Base-by-base conservation (phyloP, 2,888 invertebrate genomes). In the Rapana venosa region DNA sequence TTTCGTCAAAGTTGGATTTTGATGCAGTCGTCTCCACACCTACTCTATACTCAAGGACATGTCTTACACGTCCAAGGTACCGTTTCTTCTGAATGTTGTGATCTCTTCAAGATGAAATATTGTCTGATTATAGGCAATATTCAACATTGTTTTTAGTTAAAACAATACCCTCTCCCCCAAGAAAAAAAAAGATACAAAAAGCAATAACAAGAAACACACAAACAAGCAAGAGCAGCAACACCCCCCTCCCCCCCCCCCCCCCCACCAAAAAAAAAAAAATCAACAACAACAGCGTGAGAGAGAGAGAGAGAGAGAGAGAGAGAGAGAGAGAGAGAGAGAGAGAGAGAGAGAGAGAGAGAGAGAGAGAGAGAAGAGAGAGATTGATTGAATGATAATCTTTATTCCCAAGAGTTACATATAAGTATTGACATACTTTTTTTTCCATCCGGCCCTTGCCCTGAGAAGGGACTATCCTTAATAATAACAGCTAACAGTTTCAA, bases 101-200 rank as follows among this genome's bases (percentile, higher is more conserved):
- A 20, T 61, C 61, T 61, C 6, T 13, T 61, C 61, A 26, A 74
- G 74, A 74, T n/a, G 11, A 8, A 74, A 74, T 26, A 79, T 0
- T 79, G 11, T 17, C 32, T 20, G 32, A 66, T 66, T 66, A 22
- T 66, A 66, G 17, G 26, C 66, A 17, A 22, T 26, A 22, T 66
- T 66, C 17, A 66, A 13, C 26, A 13, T 17, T 66, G 66, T n/a
- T 22, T 47, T 4, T 4, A 47, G 11, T 15, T n/a, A 47, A 26
- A 56, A 20, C 58, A 17, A 26, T 56, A 56, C 56, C 22, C 26
- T 11, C 1, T 56, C 61, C 22, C 17, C 22, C 58, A 56, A 6
- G 36, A 56, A n/a, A 84, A 56, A n/a, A 84, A 56, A 36, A 84
- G 36, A 84, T n/a, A n/a, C 13, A 56, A n/a, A 84, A n/a, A 84